Percentiles rank a stretch among this genome's conserved stretches.
phyloP scores from a whole-genome alignment of 2,113 vertebrate species.

The Aleadryas rufinucha region DNA sequence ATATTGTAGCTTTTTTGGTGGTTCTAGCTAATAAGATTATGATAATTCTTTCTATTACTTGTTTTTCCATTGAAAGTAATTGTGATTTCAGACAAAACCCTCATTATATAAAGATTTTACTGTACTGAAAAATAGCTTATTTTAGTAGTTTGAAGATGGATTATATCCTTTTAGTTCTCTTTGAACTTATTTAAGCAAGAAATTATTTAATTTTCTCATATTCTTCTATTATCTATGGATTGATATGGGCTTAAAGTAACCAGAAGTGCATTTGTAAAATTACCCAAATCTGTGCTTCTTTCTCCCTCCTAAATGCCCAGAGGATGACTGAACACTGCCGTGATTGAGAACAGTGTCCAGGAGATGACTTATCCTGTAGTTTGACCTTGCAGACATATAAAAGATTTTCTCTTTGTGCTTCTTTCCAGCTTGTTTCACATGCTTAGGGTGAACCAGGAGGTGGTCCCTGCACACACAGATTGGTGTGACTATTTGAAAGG shows the following conservation, averaged over 20 bases:
- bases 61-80: not conserved
- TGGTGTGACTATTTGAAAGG: not conserved
- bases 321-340: not conserved
- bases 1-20: not conserved
- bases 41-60: not conserved
- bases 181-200: not conserved
- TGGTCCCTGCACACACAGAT: not conserved
- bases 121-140: not conserved
- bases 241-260: not conserved
- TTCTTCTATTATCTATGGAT: not conserved
- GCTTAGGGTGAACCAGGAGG: not conserved
- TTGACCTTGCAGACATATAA: not conserved
- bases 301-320: not conserved
- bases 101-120: not conserved
- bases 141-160: not conserved
- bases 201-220: not conserved
- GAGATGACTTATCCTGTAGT: not conserved
- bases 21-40: not conserved
- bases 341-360: not conserved
- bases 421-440: not conserved
- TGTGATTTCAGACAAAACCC: not conserved
- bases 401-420: not conserved
- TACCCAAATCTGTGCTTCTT: not conserved
- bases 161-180: not conserved
- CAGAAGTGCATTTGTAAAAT: not conserved